These are phyloP conservation scores for Habropoda laboriosa DNA, from an alignment of 1,140 invertebrate species.

Conservation along the genomic window DNA sequence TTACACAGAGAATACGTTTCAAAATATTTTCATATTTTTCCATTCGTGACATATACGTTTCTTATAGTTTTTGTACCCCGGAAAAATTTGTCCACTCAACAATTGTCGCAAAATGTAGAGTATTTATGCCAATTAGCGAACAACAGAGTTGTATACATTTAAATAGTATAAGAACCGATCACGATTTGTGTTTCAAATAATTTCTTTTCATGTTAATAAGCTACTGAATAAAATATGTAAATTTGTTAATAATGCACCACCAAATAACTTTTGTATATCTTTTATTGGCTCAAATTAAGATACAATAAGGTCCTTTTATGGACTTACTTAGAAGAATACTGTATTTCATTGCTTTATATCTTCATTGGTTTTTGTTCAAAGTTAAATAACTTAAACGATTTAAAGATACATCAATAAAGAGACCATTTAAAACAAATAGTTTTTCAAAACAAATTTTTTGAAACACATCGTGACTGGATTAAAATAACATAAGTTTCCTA, in stretches of 20 bases:
- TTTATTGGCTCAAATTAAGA: background rate
- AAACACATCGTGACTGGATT: constrained; percentile 77
- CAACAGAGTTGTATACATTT: constrained; percentile 80
- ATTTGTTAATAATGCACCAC: background rate
- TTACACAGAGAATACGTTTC: constrained; percentile 52
- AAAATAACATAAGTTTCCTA: constrained; percentile 82
- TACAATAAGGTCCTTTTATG: no score
- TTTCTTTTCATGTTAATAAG: constrained; percentile 24
- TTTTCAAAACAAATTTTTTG: constrained; percentile 58
- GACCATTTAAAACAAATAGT: background rate
- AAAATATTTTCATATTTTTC: constrained; percentile 56
- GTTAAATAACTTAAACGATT: background rate
- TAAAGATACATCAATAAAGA: background rate
- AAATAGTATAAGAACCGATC: constrained; percentile 78
- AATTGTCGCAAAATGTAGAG: constrained; percentile 79
- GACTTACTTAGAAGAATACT: background rate
- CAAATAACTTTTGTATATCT: background rate
- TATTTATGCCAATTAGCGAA: constrained; percentile 81
- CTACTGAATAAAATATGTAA: background rate
- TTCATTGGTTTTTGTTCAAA: background rate
- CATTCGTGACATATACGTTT: constrained; percentile 46
- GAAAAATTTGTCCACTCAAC: constrained; percentile 71
- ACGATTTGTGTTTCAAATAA: constrained; percentile 76
- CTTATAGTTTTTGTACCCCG: constrained; percentile 51
- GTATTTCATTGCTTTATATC: background rate